These are phyloP conservation scores for Parthenolecanium corni DNA, from an alignment of 2,888 invertebrate species.

Conservation along the genomic window DNA sequence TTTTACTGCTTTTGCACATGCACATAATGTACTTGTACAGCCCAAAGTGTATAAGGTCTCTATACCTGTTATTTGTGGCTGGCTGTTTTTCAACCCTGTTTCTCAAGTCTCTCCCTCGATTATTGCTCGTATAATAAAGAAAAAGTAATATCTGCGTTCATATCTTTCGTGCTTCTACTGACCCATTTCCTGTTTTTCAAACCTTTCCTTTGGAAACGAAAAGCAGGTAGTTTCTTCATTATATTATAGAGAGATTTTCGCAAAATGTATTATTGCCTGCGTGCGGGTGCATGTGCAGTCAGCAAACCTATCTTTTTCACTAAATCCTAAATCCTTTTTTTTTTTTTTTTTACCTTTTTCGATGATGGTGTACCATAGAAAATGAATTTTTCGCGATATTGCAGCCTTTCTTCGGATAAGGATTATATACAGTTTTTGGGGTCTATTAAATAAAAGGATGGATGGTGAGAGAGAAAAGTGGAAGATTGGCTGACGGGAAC, in stretches of 20 bases:
- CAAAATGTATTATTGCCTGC: background rate
- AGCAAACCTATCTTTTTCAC: slow-evolving; percentile 3
- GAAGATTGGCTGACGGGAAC: background rate
- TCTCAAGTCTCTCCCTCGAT: too few relatives aligned
- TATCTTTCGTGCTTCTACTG: background rate
- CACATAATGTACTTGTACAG: background rate
- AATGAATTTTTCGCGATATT: slow-evolving; percentile 10
- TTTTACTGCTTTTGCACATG: background rate
- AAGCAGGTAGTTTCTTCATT: slow-evolving; percentile 5
- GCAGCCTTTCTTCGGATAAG: background rate
- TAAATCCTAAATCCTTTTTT: background rate
- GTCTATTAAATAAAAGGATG: background rate
- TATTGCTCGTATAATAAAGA: too few relatives aligned
- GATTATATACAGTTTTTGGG: background rate
- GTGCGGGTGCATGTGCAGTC: slow-evolving; percentile 13
- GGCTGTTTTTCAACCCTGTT: too few relatives aligned
- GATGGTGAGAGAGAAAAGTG: background rate
- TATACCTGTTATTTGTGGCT: background rate
- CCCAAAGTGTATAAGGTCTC: background rate
- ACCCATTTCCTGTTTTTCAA: slow-evolving; percentile 21
- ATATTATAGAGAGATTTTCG: background rate
- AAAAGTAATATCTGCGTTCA: too few relatives aligned
- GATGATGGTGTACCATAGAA: background rate
- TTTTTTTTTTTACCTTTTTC: slow-evolving; percentile 1
- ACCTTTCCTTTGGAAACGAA: background rate